Base-by-base conservation (phyloP, 2,797 vertebrate species). In the Coccyzus lansbergi region DNA sequence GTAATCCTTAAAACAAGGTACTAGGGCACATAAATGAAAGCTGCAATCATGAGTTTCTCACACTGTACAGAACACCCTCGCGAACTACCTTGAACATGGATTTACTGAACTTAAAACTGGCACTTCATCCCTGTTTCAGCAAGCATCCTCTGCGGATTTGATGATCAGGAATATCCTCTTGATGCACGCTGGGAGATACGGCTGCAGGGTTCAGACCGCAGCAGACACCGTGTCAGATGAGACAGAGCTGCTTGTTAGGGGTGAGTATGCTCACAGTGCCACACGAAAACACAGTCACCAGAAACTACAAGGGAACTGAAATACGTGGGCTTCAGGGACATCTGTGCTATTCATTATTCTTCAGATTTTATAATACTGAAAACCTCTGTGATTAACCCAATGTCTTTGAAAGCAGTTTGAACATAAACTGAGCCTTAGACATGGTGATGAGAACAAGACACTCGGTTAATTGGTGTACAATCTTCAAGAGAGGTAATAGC, bases 101-200 rank as follows among this genome's bases (percentile, higher is more conserved):
- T 96, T 83, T 97, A 81, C 86, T 96, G 83, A 94, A 90, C 96
- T 96, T 96, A 97, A 97, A 98, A 97, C 89, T 95, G 83, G n/a
- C 88, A 71, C 79, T 97, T 97, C 95, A 91, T 97, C 89, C 92
- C 90, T 96, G 85, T 98, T 97, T 95, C 98, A 99, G 99, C 99
- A 99, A 98, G 98, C 98, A 4, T 99, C 99, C 59, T 99, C 99
- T 56, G 98, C 99, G 97, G 99, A 99, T 98, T 98, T 99, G 97
- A 99, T 99, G 99, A 99, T 99, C 97, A 98, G 99, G 97, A 99
- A 98, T 97, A 99, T 99, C 97, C 98, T 99, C 92, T 97, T 99
- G 98, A 98, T 98, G 98, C 99, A 99, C 93, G 99, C 99, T 77
- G 99, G 99, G 94, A 99, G 98, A 97, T 99, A 99, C 1, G 98